A percentile compares a stretch with the other conserved stretches of the same genome.
Conservation (phyloP, 1,140 invertebrate species). For the Myzus persicae region DNA sequence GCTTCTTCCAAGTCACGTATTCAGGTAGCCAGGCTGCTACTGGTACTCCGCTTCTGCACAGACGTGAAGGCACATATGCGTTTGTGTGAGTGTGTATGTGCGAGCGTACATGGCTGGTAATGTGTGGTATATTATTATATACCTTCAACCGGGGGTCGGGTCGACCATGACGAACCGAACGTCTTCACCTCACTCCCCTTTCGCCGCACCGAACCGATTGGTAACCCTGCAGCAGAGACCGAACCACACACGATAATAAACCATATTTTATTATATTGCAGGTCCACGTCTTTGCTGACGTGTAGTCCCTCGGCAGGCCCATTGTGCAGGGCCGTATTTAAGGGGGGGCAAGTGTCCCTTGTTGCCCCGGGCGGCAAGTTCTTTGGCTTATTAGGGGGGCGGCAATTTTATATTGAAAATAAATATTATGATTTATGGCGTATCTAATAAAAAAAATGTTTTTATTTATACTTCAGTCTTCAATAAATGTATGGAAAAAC, state of each 20-base stretch:
- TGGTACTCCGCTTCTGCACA: conserved; percentile 42
- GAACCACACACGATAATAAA: not conserved
- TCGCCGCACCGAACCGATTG: not conserved
- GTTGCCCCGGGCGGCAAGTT: too few species aligned
- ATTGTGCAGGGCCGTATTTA: not conserved
- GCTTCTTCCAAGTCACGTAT: conserved; percentile 50
- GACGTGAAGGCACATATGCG: conserved; percentile 28
- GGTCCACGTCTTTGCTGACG: not conserved
- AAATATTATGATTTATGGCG: too few species aligned
- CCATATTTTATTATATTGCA: conserved; percentile 47
- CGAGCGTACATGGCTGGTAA: not conserved
- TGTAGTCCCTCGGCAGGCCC: not conserved
- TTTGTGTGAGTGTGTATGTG: not conserved
- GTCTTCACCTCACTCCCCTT: conserved; percentile 9
- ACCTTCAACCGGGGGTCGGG: conserved; percentile 30
- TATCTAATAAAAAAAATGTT: too few species aligned
- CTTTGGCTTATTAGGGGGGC: too few species aligned
- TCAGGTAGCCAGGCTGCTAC: conserved; percentile 45
- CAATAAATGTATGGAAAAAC: too few species aligned
- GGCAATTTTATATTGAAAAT: too few species aligned
- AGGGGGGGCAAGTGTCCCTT: too few species aligned
- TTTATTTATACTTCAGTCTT: too few species aligned
- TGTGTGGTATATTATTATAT: not conserved
- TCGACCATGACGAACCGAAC: conserved; percentile 55
- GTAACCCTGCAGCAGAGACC: not conserved